Base-by-base conservation (phyloP, 2,888 invertebrate genomes). In the Tetropium fuscum region DNA sequence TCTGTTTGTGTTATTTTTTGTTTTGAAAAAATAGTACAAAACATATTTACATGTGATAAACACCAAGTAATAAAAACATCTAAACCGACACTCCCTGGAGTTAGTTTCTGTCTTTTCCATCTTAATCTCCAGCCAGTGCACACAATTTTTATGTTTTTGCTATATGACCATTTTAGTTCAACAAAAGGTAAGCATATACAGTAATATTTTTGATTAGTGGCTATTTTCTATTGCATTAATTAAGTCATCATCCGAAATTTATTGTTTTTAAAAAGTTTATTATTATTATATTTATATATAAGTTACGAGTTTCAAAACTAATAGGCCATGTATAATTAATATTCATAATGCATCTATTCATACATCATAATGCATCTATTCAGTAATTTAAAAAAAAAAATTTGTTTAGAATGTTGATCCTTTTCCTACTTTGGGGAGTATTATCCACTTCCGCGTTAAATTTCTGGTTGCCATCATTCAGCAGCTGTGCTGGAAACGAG, bases 401-500 rank as follows among this genome's bases (percentile, higher is more conserved):
- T n/a, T n/a, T n/a, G n/a, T 60, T 2, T 32, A 66, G 64, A 45
- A 66, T 66, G 64, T 53, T 56, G 4, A 53, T 58, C 47, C 25
- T 60, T 45, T 38, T 69, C 20, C 45, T 69, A 11, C 30, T 67
- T 36, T 65, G 70, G 55, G 59, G 64, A 40, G 65, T 66, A 32
- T 60, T 53, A 8, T 60, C 58, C 16, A 47, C 70, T 6, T 60
- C 63, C 10, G 69, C 66, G 56, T 1, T 34, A 66, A 60, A 30
- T n/a, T 63, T 68, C 38, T 53, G 66, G 47, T 66, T 66, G 16
- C 48, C 57, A 11, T 13, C 11, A n/a, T 44, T 32, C 8, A 16
- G 7, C 32, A 71, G 69, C 36, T 77, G 77, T 41, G 61, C 67
- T 8, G 32, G 16, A 15, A 43, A 64, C 3, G 66, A 77, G 47